Evolutionary conservation across 2,797 vertebrate species (phyloP), one percentile per base, ranked within the genome.

Genomic region (Bucorvus abyssinicus): DNA sequence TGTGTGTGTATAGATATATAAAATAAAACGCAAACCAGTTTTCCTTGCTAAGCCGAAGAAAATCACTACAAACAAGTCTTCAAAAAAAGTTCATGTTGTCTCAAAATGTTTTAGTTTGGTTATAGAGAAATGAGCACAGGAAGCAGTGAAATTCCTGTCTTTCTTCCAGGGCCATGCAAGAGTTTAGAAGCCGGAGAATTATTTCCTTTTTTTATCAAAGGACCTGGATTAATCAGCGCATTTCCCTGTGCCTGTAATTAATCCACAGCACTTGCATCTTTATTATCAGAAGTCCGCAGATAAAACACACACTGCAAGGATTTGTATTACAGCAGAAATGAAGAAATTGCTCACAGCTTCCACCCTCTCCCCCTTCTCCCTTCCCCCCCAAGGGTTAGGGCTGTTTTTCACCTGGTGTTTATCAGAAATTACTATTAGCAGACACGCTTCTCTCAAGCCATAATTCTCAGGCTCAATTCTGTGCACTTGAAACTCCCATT

Each of bases 391-490:
- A 89, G 29, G 0, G 3, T 36, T 12, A 49, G 55, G 38, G 11
- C 13, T 67, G 69, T 6, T 84, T 86, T 81, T 76, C 40, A 81
- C 65, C 53, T 14, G 44, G 30, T 52, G 24, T 69, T 90, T 78
- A 94, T 86, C 83, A 94, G 73, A 36, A 93, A 84, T 93, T 74
- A 53, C 40, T 53, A 53, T 88, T 76, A 79, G 55, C 77, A 91
- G 79, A 56, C 69, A 84, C 4, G 6, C 32, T 91, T 84, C 65
- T 85, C 50, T 71, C 17, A 8, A 81, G 32, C 32, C 44, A 14
- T 38, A 55, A 75, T 73, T 92, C 52, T 49, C 14, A 4, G 26
- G 55, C 61, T 90, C 55, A 45, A 29, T 78, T 50, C 40, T 7
- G 19, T 34, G 82, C 61, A 47, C 55, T 56, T 52, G 50, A 56